Conservation (phyloP, 2,113 vertebrate species). For the Dipodomys ordii region DNA sequence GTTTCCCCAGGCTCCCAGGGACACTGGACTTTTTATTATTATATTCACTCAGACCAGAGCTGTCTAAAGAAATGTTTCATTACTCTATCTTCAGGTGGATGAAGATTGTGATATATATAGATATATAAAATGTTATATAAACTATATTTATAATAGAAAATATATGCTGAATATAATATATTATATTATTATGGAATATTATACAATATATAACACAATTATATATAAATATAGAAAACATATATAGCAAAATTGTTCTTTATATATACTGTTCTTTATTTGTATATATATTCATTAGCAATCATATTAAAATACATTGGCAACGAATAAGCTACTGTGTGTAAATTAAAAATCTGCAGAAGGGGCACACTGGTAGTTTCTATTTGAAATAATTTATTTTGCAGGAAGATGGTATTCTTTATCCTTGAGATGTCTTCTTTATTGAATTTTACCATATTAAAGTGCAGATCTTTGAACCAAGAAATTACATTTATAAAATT, state of each 20-base stretch:
- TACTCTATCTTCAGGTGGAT: neutral
- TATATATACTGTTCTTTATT: no score
- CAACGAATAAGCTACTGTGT: neutral
- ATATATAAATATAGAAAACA: no score
- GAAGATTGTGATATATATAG: neutral
- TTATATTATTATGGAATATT: no score
- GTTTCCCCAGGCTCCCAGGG: neutral
- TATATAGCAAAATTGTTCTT: no score
- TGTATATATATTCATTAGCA: no score
- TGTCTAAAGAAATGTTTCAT: neutral
- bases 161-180: no score
- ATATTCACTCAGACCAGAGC: neutral
- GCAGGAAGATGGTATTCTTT: neutral
- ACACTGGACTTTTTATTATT: neutral
- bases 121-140: no score
- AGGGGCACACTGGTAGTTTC: neutral
- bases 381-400: neutral
- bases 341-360: neutral
- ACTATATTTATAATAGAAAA: no score
- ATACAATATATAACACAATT: no score
- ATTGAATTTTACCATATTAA: conserved; percentile 2
- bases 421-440: neutral
- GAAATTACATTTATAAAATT: neutral
- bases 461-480: neutral
- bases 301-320: neutral